phyloP scores from a whole-genome alignment of 2,888 invertebrate genomes.

The Ferdinandea cuprea region DNA sequence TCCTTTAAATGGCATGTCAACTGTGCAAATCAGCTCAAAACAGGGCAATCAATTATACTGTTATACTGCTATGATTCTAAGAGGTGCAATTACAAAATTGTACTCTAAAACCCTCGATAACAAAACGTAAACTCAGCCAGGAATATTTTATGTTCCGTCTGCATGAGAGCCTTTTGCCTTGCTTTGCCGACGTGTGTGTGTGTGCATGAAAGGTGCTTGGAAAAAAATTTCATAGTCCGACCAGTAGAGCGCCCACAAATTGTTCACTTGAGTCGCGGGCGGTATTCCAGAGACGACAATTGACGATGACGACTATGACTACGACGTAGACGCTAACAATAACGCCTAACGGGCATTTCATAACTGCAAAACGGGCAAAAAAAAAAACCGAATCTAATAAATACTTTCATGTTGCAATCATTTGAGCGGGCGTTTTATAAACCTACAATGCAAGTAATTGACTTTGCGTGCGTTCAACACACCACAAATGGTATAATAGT shows the following conservation, averaged over 20 bases:
- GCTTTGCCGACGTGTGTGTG: neutral
- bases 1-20: slow-evolving; percentile 69
- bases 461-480: slow-evolving; percentile 75
- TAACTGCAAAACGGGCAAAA: slow-evolving; percentile 74
- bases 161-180: slow-evolving; percentile 57
- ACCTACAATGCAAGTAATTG: slow-evolving; percentile 75
- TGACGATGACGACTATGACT: slow-evolving; percentile 7
- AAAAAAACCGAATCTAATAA: slow-evolving; percentile 72
- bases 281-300: neutral
- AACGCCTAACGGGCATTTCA: slow-evolving; percentile 71
- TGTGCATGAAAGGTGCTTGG: slow-evolving; percentile 22
- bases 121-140: slow-evolving; percentile 70
- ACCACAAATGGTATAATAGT: slow-evolving; percentile 74
- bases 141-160: slow-evolving; percentile 62
- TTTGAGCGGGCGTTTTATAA: slow-evolving; percentile 72
- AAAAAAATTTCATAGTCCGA: slow-evolving; percentile 29
- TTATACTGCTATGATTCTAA: slow-evolving; percentile 70
- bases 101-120: slow-evolving; percentile 71
- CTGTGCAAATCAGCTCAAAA: slow-evolving; percentile 71
- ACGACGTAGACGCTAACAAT: slow-evolving; percentile 45
- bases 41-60: slow-evolving; percentile 74
- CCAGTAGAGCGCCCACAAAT: slow-evolving; percentile 16
- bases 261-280: slow-evolving; percentile 24
- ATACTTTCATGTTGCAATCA: slow-evolving; percentile 72
- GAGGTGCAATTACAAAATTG: slow-evolving; percentile 74